These are phyloP conservation scores for Entomobrya multifasciata DNA, from an alignment of 2,888 invertebrate species.

Conservation along the genomic window DNA sequence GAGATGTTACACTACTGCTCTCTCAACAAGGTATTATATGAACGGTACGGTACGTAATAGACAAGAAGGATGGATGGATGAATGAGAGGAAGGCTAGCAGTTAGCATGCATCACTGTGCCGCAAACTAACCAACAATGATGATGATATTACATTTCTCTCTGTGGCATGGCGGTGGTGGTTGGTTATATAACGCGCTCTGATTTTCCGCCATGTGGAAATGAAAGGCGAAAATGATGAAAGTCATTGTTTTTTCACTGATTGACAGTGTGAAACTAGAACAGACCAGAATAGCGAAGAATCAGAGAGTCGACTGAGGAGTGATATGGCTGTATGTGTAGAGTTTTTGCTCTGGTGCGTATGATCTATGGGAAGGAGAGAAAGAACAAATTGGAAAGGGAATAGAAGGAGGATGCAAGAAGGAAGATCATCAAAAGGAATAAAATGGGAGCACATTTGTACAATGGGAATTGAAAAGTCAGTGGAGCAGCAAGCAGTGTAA, in stretches of 20 bases:
- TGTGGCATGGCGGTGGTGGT: not conserved
- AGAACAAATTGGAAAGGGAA: conserved; percentile 20
- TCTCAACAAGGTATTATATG: no score
- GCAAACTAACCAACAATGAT: not conserved
- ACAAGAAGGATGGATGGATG: no score
- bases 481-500: conserved; percentile 48
- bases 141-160: conserved; percentile 7
- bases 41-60: no score
- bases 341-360: no score
- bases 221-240: conserved; percentile 29
- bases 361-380: conserved; percentile 31
- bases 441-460: not conserved
- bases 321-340: not conserved
- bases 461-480: conserved; percentile 44
- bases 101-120: not conserved
- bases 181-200: not conserved
- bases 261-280: not conserved
- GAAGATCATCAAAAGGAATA: conserved; percentile 14
- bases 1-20: not conserved
- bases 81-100: not conserved
- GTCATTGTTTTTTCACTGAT: conserved; percentile 16
- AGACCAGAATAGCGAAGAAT: no score
- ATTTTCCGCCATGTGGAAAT: not conserved
- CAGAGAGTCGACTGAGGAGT: not conserved
- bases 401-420: not conserved